Conservation (phyloP, 1,140 invertebrate species). For the Heliconius hewitsoni region DNA sequence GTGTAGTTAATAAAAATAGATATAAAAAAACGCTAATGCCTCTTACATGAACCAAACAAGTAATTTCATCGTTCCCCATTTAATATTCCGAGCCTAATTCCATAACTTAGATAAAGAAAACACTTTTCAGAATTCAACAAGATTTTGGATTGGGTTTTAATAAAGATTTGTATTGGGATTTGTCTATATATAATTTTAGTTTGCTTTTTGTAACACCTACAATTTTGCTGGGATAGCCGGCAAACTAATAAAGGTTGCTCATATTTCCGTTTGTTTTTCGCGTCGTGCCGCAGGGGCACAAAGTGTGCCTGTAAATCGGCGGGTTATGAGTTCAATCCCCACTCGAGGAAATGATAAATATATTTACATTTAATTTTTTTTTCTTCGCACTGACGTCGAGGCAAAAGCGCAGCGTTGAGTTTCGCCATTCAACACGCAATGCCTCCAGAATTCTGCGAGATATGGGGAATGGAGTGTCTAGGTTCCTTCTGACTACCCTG, state of each 20-base stretch:
- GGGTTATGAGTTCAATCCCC: too few relatives aligned
- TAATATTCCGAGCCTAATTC: conserved; percentile 26
- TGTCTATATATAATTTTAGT: background rate
- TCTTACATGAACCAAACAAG: conserved; percentile 3
- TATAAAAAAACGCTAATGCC: background rate
- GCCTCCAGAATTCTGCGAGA: too few relatives aligned
- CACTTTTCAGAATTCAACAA: conserved; percentile 20
- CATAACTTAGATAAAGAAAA: conserved; percentile 26
- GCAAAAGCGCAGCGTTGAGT: too few relatives aligned
- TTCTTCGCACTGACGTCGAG: too few relatives aligned
- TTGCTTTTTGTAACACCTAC: background rate
- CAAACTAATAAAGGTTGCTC: background rate
- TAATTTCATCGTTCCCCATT: conserved; percentile 25
- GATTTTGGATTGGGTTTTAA: conserved; percentile 20
- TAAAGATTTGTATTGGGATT: background rate
- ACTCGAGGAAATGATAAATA: too few relatives aligned
- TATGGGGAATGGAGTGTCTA: too few relatives aligned
- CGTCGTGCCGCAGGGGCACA: too few relatives aligned
- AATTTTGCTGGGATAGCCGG: background rate
- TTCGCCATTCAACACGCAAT: too few relatives aligned
- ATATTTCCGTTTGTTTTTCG: background rate
- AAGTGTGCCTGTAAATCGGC: too few relatives aligned
- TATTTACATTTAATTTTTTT: too few relatives aligned
- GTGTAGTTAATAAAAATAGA: too few relatives aligned
- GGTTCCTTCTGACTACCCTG: too few relatives aligned